These are phyloP conservation scores for Scolopax mira DNA, from an alignment of 2,113 vertebrate genomes.

Conservation along the genomic window DNA sequence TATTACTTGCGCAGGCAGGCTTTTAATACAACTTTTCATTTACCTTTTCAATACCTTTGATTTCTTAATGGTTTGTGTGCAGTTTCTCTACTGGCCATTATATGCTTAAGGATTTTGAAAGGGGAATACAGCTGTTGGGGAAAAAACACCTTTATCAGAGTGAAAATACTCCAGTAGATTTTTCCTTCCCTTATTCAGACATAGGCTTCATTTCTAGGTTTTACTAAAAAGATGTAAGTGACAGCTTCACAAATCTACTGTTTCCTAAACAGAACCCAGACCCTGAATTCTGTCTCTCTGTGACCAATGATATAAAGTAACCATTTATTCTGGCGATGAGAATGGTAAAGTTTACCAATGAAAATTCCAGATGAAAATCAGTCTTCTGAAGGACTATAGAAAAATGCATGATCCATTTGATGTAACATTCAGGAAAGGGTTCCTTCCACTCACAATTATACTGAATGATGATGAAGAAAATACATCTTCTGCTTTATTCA, in stretches of 20 bases:
- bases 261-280: background rate
- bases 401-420: background rate
- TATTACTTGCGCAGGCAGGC: constrained; percentile 51
- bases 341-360: background rate
- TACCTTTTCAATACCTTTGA: constrained; percentile 67
- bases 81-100: constrained; percentile 26
- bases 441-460: background rate
- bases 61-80: constrained; percentile 48
- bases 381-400: background rate
- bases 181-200: background rate
- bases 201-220: background rate
- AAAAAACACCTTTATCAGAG: background rate
- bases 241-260: background rate
- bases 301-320: background rate
- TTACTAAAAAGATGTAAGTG: background rate
- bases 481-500: background rate
- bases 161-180: background rate
- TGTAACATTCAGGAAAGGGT: background rate
- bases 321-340: background rate
- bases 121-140: background rate
- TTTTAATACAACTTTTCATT: constrained; percentile 55
- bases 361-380: background rate
- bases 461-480: background rate
- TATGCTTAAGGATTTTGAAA: constrained; percentile 21
- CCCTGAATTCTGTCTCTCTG: background rate